A percentile compares a stretch with the other conserved stretches of the same genome.
Conservation (phyloP, 1,140 invertebrate species). For the Dreissena rostriformis region DNA sequence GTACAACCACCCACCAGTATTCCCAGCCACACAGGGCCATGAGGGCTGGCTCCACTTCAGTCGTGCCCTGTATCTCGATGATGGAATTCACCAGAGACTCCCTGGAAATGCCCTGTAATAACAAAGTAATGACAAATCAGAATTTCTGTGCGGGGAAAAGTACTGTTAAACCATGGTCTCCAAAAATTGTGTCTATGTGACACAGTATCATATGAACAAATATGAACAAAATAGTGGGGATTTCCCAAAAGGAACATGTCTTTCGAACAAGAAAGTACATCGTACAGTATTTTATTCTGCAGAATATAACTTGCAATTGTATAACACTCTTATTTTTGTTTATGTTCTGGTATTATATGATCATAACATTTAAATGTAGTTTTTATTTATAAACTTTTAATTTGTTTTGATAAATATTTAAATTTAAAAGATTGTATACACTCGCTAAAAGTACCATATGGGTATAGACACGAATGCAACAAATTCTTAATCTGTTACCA, state of each 20-base stretch:
- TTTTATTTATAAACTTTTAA: too few relatives aligned
- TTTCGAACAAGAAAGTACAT: too few relatives aligned
- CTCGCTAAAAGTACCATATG: too few relatives aligned
- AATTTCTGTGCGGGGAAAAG: background rate
- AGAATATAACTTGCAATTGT: too few relatives aligned
- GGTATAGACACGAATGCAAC: too few relatives aligned
- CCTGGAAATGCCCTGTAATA: constrained; percentile 19
- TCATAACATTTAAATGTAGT: too few relatives aligned
- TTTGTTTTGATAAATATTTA: too few relatives aligned
- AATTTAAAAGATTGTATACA: too few relatives aligned
- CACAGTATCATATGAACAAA: background rate
- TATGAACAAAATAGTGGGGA: background rate
- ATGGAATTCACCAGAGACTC: background rate
- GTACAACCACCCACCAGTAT: constrained; percentile 4
- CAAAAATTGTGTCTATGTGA: background rate
- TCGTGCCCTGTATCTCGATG: background rate
- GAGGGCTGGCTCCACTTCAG: background rate
- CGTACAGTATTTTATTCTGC: too few relatives aligned
- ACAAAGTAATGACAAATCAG: background rate
- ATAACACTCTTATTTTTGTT: too few relatives aligned
- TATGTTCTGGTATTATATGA: too few relatives aligned
- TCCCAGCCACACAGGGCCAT: constrained; percentile 38
- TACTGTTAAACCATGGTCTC: background rate
- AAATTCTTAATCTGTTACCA: too few relatives aligned
- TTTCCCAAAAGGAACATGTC: background rate